Evolutionary conservation across 53 echinoderm and acorn worm genomes (phyloP).

Genomic region (Actinopyga echinites): DNA sequence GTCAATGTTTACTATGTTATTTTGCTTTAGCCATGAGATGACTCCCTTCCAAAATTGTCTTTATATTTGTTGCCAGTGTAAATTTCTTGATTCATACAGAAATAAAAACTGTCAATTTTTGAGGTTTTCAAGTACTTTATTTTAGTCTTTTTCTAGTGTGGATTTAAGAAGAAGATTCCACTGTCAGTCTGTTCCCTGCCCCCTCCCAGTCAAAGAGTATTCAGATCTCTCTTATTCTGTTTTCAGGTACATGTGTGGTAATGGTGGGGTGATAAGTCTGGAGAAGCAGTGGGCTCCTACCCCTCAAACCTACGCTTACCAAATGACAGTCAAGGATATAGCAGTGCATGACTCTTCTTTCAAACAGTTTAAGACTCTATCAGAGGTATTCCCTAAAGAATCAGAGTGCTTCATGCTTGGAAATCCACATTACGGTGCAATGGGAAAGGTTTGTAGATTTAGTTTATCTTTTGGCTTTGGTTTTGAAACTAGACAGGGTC

Average conservation of each 20-base stretch:
- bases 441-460: slow-evolving; percentile 65
- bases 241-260: slow-evolving; percentile 83
- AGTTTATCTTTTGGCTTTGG: neutral
- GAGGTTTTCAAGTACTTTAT: no score
- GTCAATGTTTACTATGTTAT: no score
- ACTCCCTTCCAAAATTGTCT: no score
- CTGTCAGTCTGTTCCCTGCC: no score
- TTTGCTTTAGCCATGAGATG: no score
- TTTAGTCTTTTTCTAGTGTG: no score
- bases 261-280: slow-evolving; percentile 70
- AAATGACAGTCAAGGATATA: slow-evolving; percentile 88
- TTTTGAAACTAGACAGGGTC: neutral
- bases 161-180: no score
- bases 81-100: no score
- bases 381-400: slow-evolving; percentile 76
- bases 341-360: slow-evolving; percentile 85
- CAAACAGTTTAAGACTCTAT: slow-evolving; percentile 92
- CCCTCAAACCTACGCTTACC: slow-evolving; percentile 77
- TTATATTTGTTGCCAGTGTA: no score
- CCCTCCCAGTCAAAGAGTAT: no score
- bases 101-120: no score
- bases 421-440: slow-evolving; percentile 84
- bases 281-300: slow-evolving; percentile 89
- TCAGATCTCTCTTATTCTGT: neutral
- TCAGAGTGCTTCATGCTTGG: slow-evolving; percentile 93